phyloP scores from a whole-genome alignment of 2,888 invertebrate species.

The Odontocerum albicorne region DNA sequence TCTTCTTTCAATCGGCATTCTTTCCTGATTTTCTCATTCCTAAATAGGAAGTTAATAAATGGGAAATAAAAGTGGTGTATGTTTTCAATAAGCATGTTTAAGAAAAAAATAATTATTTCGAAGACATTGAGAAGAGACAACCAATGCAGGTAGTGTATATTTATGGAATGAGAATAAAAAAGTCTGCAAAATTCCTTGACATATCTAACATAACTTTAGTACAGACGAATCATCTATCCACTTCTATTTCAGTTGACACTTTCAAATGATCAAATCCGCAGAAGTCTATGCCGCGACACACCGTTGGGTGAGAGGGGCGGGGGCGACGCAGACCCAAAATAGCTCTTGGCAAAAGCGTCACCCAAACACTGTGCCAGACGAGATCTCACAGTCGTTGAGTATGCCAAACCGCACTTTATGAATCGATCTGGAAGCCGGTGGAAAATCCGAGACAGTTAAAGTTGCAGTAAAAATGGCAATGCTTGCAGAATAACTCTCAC shows the following conservation, averaged over 20 bases:
- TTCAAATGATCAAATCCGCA: constrained; percentile 31
- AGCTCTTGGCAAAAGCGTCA: constrained; percentile 31
- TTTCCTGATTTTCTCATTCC: too few species aligned
- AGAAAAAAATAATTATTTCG: too few species aligned
- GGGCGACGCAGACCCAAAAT: constrained; percentile 26
- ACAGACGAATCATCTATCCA: constrained; percentile 7
- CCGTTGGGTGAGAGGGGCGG: constrained; percentile 1
- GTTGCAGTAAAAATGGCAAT: too few species aligned
- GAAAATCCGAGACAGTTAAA: too few species aligned
- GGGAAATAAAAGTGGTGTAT: too few species aligned
- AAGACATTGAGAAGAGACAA: too few species aligned
- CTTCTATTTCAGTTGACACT: constrained; percentile 25
- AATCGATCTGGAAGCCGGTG: neutral
- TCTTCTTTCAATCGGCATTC: too few species aligned
- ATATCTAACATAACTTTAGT: neutral
- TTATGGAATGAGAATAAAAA: neutral
- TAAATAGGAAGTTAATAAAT: too few species aligned
- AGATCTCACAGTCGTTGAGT: constrained; percentile 27
- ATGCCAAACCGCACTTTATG: constrained; percentile 19
- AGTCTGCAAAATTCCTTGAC: neutral
- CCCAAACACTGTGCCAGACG: constrained; percentile 31
- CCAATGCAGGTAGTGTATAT: too few species aligned
- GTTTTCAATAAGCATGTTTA: too few species aligned
- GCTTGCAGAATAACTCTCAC: too few species aligned
- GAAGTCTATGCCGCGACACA: neutral